Conservation (phyloP, 2,797 vertebrate genomes). For the Thunnus albacares region DNA sequence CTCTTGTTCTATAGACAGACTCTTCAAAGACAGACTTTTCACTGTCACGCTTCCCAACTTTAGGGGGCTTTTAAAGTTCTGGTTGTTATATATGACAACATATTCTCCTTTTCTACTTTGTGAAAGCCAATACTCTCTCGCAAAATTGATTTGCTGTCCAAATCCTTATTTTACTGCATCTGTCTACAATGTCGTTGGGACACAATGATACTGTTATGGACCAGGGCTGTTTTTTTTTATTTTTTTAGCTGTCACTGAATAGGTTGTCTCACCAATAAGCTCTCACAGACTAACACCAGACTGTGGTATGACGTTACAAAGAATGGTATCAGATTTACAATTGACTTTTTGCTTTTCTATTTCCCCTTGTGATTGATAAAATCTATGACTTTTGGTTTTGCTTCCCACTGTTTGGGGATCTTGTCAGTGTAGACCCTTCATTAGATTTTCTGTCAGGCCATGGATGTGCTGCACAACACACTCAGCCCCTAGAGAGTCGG, state of each 20-base stretch:
- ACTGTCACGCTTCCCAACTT: conserved; percentile 36
- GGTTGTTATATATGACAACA: conserved; percentile 32
- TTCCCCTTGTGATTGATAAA: conserved; percentile 52
- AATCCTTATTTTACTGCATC: conserved; percentile 25
- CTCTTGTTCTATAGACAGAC: conserved; percentile 31
- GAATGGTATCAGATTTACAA: conserved; percentile 35
- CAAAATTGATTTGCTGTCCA: conserved; percentile 49
- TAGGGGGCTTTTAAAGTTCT: conserved; percentile 45
- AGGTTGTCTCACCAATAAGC: conserved; percentile 14
- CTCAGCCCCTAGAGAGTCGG: conserved; percentile 64
- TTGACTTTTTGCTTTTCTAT: conserved; percentile 27
- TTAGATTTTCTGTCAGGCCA: conserved; percentile 72
- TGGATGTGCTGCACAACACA: conserved; percentile 61
- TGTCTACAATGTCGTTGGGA: conserved; percentile 24
- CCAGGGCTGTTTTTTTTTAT: conserved; percentile 13
- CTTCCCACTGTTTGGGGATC: conserved; percentile 51
- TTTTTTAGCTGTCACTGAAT: background rate
- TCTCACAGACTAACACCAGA: conserved; percentile 2
- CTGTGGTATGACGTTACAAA: conserved; percentile 29
- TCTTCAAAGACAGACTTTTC: conserved; percentile 41
- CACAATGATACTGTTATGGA: conserved; percentile 12
- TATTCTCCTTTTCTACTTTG: conserved; percentile 27
- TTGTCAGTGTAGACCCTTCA: conserved; percentile 60
- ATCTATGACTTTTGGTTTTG: conserved; percentile 41
- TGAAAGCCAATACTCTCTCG: conserved; percentile 24